Evolutionary conservation across 2,888 invertebrate genomes (phyloP).

Genomic region (Zootermopsis nevadensis): DNA sequence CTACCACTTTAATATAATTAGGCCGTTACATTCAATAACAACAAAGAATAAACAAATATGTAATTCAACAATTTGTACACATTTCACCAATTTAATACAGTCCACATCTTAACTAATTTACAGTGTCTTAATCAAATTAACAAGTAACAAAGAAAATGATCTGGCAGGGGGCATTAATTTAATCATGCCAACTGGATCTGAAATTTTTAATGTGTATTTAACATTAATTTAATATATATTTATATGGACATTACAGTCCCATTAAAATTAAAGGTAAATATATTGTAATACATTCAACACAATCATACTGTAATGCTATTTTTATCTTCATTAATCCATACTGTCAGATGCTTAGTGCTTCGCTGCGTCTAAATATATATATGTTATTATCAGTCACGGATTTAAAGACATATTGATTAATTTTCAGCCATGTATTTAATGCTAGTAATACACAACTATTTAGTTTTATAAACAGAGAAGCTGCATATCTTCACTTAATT

Average conservation of each 20-base stretch:
- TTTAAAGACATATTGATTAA: conserved; percentile 26
- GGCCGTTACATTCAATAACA: conserved; percentile 12
- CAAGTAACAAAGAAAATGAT: not conserved
- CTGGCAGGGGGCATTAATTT: not conserved
- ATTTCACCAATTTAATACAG: not conserved
- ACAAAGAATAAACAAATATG: not conserved
- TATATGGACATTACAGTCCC: not conserved
- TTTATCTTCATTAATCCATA: not conserved
- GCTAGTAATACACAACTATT: not conserved
- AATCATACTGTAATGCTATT: not conserved
- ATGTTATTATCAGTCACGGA: conserved; percentile 21
- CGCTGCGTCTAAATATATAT: not conserved
- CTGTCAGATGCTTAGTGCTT: not conserved
- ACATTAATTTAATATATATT: not conserved
- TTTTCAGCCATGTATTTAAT: conserved; percentile 3
- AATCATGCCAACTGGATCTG: not conserved
- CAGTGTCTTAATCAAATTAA: not conserved
- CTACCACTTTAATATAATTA: conserved; percentile 16
- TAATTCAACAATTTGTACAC: not conserved
- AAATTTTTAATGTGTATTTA: not conserved
- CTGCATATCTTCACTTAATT: not conserved
- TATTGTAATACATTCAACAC: not conserved
- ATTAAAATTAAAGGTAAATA: not conserved
- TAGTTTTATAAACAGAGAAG: not conserved
- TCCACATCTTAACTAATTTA: not conserved